Evolutionary conservation across 2,113 vertebrate species (phyloP).

Genomic region (Polypterus senegalus): DNA sequence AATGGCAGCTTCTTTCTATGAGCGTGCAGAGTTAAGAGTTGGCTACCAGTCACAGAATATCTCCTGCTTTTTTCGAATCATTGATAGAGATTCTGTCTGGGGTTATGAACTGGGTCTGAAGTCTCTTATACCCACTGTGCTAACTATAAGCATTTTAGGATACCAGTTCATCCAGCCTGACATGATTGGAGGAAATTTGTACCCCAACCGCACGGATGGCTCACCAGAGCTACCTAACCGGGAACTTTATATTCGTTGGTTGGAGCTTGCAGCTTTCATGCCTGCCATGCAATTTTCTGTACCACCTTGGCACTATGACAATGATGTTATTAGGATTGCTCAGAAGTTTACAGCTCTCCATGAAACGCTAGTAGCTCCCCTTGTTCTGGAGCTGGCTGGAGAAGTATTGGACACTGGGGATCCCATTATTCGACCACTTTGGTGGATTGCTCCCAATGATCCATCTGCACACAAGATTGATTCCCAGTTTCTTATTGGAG

Average conservation of each 20-base stretch:
- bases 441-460: constrained; percentile 87
- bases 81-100: constrained; percentile 86
- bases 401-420: constrained; percentile 79
- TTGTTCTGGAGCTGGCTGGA: constrained; percentile 77
- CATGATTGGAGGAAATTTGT: constrained; percentile 74
- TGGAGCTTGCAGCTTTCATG: constrained; percentile 92
- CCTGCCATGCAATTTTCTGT: constrained; percentile 95
- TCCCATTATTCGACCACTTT: constrained; percentile 88
- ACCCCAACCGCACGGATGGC: constrained; percentile 48
- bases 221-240: constrained; percentile 60
- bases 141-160: constrained; percentile 86
- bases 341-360: constrained; percentile 77
- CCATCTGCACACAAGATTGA: constrained; percentile 76
- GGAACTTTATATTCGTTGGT: constrained; percentile 91
- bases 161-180: constrained; percentile 79
- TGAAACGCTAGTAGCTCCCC: constrained; percentile 74
- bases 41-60: constrained; percentile 90
- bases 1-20: constrained; percentile 80
- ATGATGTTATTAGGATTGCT: constrained; percentile 80
- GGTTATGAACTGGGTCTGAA: constrained; percentile 83
- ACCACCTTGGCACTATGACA: constrained; percentile 83
- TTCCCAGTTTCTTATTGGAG: constrained; percentile 92
- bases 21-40: constrained; percentile 71
- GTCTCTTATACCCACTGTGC: constrained; percentile 83
- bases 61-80: constrained; percentile 82